Evolutionary conservation across 2,797 vertebrate species (phyloP).

Genomic region (Oophaga sylvatica): DNA sequence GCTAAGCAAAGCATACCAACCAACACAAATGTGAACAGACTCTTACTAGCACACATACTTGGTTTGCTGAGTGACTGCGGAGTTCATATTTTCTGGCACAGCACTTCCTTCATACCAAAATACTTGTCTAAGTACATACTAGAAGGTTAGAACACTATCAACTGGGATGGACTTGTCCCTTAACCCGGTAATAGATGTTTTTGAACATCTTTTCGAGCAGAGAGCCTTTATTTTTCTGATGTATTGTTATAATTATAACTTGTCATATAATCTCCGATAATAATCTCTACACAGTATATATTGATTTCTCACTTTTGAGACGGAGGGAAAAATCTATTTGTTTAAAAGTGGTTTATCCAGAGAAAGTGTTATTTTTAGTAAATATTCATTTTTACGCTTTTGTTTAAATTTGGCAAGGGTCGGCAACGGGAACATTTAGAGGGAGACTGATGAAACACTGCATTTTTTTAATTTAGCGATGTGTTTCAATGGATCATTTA

Average conservation of each 20-base stretch:
- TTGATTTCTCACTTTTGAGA: conserved; percentile 39
- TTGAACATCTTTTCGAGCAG: conserved; percentile 15
- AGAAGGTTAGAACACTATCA: neutral
- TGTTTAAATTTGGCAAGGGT: neutral
- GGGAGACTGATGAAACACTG: neutral
- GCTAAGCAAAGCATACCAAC: too few relatives aligned
- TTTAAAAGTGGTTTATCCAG: conserved; percentile 11
- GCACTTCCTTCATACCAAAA: neutral
- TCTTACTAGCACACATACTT: neutral
- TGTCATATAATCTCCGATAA: conserved; percentile 20
- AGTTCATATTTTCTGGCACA: neutral
- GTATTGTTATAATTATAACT: conserved; percentile 21
- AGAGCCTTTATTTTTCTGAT: conserved; percentile 28
- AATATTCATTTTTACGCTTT: conserved; percentile 31
- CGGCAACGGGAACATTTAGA: neutral
- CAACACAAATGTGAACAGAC: neutral
- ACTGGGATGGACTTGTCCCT: neutral
- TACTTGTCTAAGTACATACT: neutral
- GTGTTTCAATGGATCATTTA: neutral
- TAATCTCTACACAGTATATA: conserved; percentile 27
- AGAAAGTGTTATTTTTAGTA: conserved; percentile 18
- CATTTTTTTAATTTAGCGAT: neutral
- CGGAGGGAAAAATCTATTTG: conserved; percentile 22
- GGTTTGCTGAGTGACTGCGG: neutral
- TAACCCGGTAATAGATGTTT: conserved; percentile 22